Evolutionary conservation across 2,888 invertebrate species (phyloP).

Genomic region (Nemoura dubitans): DNA sequence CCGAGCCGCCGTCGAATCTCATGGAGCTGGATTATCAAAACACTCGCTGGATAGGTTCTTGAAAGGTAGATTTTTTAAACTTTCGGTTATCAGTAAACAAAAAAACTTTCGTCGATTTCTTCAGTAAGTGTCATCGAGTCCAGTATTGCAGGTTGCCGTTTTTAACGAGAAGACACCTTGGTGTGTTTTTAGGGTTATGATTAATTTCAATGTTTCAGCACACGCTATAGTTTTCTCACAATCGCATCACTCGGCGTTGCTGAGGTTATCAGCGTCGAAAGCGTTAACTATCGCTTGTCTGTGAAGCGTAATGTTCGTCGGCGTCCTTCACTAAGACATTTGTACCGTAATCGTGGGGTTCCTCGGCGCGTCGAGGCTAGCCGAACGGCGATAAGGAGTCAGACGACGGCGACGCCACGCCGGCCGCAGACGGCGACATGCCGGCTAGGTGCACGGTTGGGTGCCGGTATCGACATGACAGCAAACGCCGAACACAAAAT

Average conservation of each 20-base stretch:
- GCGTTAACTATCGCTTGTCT: not conserved
- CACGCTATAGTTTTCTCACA: not conserved
- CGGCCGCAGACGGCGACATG: not conserved
- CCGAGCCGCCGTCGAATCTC: constrained; percentile 69
- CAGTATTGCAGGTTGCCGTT: no score
- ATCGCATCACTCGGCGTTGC: not conserved
- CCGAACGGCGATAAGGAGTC: not conserved
- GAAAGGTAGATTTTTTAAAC: no score
- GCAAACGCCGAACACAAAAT: not conserved
- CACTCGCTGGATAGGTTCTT: not conserved
- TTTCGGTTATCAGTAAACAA: no score
- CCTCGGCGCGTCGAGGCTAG: no score
- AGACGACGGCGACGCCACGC: not conserved
- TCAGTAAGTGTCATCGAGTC: no score
- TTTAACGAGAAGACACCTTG: no score
- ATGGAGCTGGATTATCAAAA: constrained; percentile 61
- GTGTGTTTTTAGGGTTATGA: not conserved
- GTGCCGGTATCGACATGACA: not conserved
- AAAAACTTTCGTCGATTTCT: no score
- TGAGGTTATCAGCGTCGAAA: not conserved
- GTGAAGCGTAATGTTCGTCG: not conserved
- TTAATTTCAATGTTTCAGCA: not conserved
- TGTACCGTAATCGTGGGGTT: not conserved
- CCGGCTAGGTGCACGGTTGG: not conserved
- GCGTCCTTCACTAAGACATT: not conserved